Evolutionary conservation across 2,797 vertebrate genomes (phyloP).

Genomic region (Chiloscyllium punctatum): DNA sequence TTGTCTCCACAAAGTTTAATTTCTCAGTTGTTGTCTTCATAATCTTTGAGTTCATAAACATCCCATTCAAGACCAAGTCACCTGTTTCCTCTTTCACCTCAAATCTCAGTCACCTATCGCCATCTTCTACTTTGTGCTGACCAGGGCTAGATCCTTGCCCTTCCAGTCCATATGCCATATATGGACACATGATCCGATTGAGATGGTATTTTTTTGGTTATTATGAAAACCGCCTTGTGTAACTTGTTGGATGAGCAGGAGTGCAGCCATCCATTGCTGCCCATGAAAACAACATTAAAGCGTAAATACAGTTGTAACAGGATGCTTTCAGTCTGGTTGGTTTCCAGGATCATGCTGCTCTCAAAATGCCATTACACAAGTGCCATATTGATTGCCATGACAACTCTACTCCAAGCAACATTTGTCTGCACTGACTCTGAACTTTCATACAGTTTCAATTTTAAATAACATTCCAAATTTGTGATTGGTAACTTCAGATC

Average conservation of each 20-base stretch:
- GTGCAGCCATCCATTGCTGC: neutral
- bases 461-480: neutral
- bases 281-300: neutral
- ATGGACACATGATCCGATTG: neutral
- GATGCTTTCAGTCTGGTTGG: neutral
- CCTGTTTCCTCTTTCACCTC: neutral
- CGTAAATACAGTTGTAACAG: neutral
- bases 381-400: neutral
- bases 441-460: neutral
- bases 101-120: neutral
- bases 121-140: neutral
- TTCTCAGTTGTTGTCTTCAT: neutral
- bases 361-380: constrained; percentile 4
- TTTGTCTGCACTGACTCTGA: neutral
- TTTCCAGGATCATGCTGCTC: neutral
- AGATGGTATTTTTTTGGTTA: neutral
- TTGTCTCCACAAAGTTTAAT: neutral
- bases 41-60: neutral
- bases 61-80: neutral
- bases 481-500: neutral
- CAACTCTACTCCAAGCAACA: neutral
- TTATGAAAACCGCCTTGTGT: no score
- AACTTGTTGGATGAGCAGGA: neutral
- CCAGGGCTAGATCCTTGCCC: neutral
- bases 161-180: neutral